Conservation (phyloP, 2,888 invertebrate genomes). For the Leptinotarsa tumamoca region DNA sequence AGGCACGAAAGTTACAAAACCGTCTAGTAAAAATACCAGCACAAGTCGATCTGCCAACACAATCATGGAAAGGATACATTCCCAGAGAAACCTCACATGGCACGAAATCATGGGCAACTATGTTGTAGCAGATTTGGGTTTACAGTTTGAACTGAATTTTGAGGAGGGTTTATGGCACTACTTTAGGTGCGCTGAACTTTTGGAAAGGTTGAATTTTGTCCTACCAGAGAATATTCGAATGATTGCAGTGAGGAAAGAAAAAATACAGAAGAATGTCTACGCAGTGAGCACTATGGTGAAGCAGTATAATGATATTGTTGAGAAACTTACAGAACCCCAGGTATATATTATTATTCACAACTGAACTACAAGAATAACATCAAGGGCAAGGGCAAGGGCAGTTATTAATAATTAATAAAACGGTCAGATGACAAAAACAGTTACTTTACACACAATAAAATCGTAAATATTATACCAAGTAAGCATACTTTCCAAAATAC, state of each 20-base stretch:
- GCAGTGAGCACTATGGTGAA: slow-evolving; percentile 71
- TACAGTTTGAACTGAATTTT: slow-evolving; percentile 78
- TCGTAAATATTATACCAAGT: too few species aligned
- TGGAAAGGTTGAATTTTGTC: slow-evolving; percentile 77
- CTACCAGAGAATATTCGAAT: slow-evolving; percentile 70
- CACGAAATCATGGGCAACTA: slow-evolving; percentile 77
- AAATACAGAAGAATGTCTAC: slow-evolving; percentile 76
- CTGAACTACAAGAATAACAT: not conserved
- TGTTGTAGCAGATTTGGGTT: slow-evolving; percentile 75
- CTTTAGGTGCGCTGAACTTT: slow-evolving; percentile 79
- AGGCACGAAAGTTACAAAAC: slow-evolving; percentile 28
- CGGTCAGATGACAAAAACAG: too few species aligned
- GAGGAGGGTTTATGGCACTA: slow-evolving; percentile 74
- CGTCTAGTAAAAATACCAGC: slow-evolving; percentile 27
- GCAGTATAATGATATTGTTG: slow-evolving; percentile 75
- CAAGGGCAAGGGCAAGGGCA: too few species aligned
- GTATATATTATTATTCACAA: slow-evolving; percentile 59
- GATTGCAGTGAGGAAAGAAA: slow-evolving; percentile 73
- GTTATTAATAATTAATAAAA: not conserved
- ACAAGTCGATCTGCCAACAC: slow-evolving; percentile 42
- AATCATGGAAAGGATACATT: slow-evolving; percentile 57
- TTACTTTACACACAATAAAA: too few species aligned
- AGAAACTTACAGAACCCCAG: slow-evolving; percentile 78
- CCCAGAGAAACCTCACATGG: slow-evolving; percentile 70
- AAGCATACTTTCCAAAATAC: too few species aligned